Conservation (phyloP, 2,888 invertebrate species). For the Rhamnusium bicolor region DNA sequence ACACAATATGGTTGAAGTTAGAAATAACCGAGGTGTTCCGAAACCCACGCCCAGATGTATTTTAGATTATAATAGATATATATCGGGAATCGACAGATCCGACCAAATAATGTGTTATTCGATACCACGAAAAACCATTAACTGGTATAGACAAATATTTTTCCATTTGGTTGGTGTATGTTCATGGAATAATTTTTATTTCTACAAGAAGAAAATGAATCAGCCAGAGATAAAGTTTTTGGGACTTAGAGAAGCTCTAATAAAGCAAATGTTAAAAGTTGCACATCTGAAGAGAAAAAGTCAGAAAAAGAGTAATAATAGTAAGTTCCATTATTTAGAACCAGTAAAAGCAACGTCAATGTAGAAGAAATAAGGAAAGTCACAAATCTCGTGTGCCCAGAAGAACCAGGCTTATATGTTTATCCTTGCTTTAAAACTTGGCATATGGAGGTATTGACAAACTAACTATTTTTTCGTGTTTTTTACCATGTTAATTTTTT, state of each 20-base stretch:
- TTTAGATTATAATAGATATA: background rate
- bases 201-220: background rate
- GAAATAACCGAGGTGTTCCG: background rate
- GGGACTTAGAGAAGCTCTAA: background rate
- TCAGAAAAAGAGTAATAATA: background rate
- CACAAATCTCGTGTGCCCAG: background rate
- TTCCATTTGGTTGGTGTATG: background rate
- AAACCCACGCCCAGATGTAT: background rate
- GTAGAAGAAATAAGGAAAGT: background rate
- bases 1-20: background rate
- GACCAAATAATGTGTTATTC: background rate
- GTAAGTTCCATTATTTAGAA: background rate
- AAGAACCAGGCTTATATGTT: background rate
- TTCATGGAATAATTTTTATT: background rate
- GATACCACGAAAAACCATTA: background rate
- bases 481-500: no score
- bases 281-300: background rate
- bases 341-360: background rate
- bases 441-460: no score
- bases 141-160: background rate
- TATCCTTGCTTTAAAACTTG: background rate
- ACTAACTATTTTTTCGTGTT: no score
- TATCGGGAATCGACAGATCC: background rate
- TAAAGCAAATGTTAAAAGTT: background rate
- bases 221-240: no score